A percentile compares a stretch with the other conserved stretches of the same genome.
Conservation (phyloP, 2,888 invertebrate species). For the Stenodema calcarata region DNA sequence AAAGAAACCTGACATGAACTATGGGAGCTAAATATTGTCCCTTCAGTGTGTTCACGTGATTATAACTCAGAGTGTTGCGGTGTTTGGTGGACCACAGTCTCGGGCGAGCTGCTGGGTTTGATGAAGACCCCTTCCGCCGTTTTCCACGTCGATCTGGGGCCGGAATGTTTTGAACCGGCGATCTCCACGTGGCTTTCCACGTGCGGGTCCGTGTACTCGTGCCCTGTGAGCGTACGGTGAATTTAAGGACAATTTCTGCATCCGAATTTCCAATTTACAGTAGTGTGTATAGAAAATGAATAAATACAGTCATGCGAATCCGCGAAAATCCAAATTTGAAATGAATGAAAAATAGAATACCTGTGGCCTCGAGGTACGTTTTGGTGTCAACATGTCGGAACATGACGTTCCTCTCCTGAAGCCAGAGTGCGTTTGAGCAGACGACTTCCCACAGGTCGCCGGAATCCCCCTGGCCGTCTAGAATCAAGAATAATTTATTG, state of each 20-base stretch:
- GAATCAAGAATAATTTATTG: background rate
- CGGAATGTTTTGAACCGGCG: background rate
- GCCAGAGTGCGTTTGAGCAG: constrained; percentile 86
- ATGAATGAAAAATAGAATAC: too few relatives aligned
- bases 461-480: constrained; percentile 74
- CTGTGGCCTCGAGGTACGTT: constrained; percentile 62
- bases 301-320: too few relatives aligned
- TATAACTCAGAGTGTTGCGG: background rate
- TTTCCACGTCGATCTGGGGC: background rate
- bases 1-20: too few relatives aligned
- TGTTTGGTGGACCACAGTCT: background rate
- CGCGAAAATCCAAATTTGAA: too few relatives aligned
- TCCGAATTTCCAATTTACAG: too few relatives aligned
- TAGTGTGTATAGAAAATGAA: too few relatives aligned
- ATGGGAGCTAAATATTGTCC: too few relatives aligned
- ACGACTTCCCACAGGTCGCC: constrained; percentile 89
- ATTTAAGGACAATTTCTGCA: too few relatives aligned
- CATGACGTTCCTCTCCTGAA: constrained; percentile 79
- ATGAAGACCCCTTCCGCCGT: constrained; percentile 36
- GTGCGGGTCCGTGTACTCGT: background rate
- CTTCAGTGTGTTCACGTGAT: background rate
- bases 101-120: background rate
- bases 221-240: background rate
- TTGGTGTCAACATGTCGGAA: constrained; percentile 89
- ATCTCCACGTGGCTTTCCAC: constrained; percentile 36